Base-by-base conservation (phyloP, 1,140 invertebrate species). In the Plodia interpunctella region DNA sequence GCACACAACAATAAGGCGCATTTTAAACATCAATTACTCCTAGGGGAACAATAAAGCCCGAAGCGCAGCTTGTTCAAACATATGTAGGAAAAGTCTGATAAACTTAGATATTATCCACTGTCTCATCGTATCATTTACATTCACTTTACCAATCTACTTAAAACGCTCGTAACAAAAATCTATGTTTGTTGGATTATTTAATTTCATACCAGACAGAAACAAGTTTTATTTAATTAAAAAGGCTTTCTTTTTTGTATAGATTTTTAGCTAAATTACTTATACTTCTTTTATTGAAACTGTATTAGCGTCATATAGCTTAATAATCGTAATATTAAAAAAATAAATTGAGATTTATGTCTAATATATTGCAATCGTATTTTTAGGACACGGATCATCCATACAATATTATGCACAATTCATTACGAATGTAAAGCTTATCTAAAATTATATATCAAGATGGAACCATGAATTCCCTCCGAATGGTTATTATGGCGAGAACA, bases 201-300 rank as follows among this genome's bases (percentile, higher is more conserved):
- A 5, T 32, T 10, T 32, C 1, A 32, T 32, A 11, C 9, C 9
- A 32, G 30, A 32, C 30, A 32, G 11, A 32, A 32, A 11, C 11
- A 32, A 25, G 21, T 32, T 5, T 11, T 6, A 6, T 32, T 32
- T 32, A 32, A 32, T 32, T 32, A 6, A 8, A 11, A 32, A 32
- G n/a, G 10, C 30, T 32, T 32, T 32, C 30, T 32, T 76, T 83
- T 77, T 1, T 32, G 30, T 32, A 9, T 32, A 6, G 30, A 81
- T 78, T 83, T n/a, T n/a, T 80, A 76, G 70, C 66, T 60, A 61
- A 63, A 54, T 32, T 19, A 59, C n/a, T n/a, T 51, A 17, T 49
- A 52, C 52, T 49, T 63, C 59, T 32, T 32, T 49, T 59, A 32
- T 32, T 32, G 30, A 32, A 32, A 6, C 8, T 9, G 9, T 32